These are phyloP conservation scores for Ceryle rudis DNA, from an alignment of 2,797 vertebrate species.

Conservation along the genomic window DNA sequence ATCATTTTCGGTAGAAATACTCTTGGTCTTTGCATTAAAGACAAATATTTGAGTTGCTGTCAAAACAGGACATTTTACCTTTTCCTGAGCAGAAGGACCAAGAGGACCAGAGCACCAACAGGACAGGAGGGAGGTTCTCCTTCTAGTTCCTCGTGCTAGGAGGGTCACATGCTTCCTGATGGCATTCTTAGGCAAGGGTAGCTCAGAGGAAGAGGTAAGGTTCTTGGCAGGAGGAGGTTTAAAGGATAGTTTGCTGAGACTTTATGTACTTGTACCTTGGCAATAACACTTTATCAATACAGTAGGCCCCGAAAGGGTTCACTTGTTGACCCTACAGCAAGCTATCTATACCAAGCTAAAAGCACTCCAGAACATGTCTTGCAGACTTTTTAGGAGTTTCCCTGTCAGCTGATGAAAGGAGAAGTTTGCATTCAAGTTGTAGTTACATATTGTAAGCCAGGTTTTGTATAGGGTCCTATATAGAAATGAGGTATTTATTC, in stretches of 20 bases:
- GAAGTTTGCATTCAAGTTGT: neutral
- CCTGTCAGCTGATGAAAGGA: rapidly evolving
- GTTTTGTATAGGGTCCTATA: neutral
- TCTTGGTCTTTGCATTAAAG: neutral
- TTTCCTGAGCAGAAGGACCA: neutral
- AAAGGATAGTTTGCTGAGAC: neutral
- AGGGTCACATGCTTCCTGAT: neutral
- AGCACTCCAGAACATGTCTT: neutral
- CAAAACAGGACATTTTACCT: neutral
- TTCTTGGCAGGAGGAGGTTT: neutral
- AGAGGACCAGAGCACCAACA: neutral
- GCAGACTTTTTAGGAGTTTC: neutral
- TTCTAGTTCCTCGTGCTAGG: neutral
- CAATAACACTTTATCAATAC: neutral
- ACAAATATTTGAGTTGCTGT: neutral
- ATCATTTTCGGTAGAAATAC: neutral
- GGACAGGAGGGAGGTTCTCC: neutral
- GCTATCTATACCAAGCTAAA: neutral
- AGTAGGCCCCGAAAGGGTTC: neutral
- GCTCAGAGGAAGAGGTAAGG: neutral
- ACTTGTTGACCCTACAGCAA: neutral
- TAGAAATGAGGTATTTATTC: neutral
- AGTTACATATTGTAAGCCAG: neutral
- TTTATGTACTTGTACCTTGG: neutral
- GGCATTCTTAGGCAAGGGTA: neutral